Conservation (phyloP, 2,888 invertebrate species). For the Lepidochitona cinerea region DNA sequence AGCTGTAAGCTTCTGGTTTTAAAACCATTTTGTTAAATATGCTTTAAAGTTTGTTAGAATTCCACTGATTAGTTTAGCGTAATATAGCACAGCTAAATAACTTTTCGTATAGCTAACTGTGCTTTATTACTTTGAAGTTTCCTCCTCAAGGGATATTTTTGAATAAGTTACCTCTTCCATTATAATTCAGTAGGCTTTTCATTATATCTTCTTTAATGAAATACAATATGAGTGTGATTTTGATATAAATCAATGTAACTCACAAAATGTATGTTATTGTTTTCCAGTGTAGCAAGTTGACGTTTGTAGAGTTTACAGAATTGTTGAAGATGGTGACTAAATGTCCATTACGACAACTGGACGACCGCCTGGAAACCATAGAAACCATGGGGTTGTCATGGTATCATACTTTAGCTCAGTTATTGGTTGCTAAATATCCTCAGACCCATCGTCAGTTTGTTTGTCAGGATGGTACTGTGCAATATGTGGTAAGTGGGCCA, state of each 20-base stretch:
- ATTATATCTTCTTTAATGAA: no score
- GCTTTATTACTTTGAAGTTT: no score
- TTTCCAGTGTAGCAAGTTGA: constrained; percentile 67
- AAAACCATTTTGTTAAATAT: not conserved
- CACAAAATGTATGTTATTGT: not conserved
- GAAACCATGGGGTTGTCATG: constrained; percentile 77
- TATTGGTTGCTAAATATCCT: constrained; percentile 76
- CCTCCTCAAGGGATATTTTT: no score
- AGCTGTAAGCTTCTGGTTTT: constrained; percentile 33
- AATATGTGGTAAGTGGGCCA: constrained; percentile 74
- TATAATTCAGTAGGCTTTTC: no score
- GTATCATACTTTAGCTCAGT: constrained; percentile 78
- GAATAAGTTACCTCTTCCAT: no score
- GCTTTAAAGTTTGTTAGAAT: no score
- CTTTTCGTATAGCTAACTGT: no score
- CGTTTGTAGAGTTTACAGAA: constrained; percentile 78
- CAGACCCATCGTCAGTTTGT: constrained; percentile 76
- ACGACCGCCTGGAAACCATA: constrained; percentile 76
- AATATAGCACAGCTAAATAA: no score
- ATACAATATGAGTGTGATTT: no score
- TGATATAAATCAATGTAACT: no score
- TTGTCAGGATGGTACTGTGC: constrained; percentile 76
- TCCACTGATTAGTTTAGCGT: no score
- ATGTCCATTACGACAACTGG: constrained; percentile 76
- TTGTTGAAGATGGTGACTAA: constrained; percentile 75